Conservation (phyloP, 2,113 vertebrate genomes). For the Ramphastos sulfuratus region DNA sequence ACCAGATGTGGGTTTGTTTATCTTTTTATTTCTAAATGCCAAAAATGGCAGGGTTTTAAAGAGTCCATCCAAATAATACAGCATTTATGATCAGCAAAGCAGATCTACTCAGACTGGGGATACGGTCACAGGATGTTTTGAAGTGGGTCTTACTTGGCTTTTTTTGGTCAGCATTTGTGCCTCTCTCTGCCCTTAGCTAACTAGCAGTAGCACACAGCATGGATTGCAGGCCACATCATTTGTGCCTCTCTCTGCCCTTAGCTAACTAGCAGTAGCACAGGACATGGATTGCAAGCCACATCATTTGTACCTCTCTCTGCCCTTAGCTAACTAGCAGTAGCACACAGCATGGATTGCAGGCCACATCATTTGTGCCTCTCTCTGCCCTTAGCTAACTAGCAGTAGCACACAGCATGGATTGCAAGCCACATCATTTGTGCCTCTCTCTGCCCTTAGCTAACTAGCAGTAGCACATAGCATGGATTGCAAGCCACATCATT, state of each 20-base stretch:
- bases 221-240: not conserved
- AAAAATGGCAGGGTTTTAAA: slow-evolving; percentile 19
- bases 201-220: not conserved
- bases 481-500: not conserved
- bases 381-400: not conserved
- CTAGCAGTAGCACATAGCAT: not conserved
- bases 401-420: not conserved
- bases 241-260: not conserved
- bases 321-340: not conserved
- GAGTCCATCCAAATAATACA: not conserved
- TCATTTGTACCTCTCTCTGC: not conserved
- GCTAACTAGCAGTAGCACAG: not conserved
- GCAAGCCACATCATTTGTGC: not conserved
- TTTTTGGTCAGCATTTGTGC: slow-evolving; percentile 18
- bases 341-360: not conserved
- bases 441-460: not conserved
- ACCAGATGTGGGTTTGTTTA: slow-evolving; percentile 76
- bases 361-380: not conserved
- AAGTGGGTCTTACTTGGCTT: not conserved
- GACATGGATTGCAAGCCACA: not conserved
- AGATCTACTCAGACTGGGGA: not conserved
- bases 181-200: not conserved
- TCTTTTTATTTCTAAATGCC: slow-evolving; percentile 66
- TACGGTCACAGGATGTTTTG: not conserved
- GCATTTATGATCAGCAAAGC: slow-evolving; percentile 9